Percentiles rank a stretch among this genome's conserved stretches.
phyloP scores from a whole-genome alignment of 2,888 invertebrate species.

The Yponomeuta malinellus region DNA sequence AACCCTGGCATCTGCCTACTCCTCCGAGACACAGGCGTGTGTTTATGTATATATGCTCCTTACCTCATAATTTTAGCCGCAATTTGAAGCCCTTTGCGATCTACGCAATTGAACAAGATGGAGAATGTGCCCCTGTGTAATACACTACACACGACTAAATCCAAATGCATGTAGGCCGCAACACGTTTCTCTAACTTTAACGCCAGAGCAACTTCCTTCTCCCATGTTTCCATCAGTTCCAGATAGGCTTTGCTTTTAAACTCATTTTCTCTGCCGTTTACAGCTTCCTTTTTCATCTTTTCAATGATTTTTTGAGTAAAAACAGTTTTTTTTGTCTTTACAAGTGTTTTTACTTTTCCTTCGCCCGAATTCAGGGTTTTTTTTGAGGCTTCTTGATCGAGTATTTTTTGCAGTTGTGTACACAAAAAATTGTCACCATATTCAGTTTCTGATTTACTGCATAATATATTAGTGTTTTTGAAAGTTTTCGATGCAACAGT shows the following conservation, averaged over 20 bases:
- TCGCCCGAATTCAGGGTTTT: neutral
- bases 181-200: constrained; percentile 26
- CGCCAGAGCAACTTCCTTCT: neutral
- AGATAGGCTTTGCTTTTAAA: neutral
- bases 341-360: neutral
- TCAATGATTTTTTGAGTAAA: neutral
- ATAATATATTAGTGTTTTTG: neutral
- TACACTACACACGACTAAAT: constrained; percentile 24
- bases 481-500: neutral
- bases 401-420: neutral
- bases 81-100: constrained; percentile 15
- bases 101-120: constrained; percentile 35
- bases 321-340: neutral
- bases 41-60: neutral
- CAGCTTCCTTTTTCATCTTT: neutral
- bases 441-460: neutral
- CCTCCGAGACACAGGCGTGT: no score
- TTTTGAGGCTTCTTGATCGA: neutral
- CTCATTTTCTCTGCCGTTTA: neutral
- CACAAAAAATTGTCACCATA: neutral
- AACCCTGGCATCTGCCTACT: no score
- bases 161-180: constrained; percentile 14
- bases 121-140: constrained; percentile 39
- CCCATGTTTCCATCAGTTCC: no score
- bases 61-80: neutral